phyloP scores from a whole-genome alignment of 2,113 vertebrate genomes.

The Lasiurus cinereus region DNA sequence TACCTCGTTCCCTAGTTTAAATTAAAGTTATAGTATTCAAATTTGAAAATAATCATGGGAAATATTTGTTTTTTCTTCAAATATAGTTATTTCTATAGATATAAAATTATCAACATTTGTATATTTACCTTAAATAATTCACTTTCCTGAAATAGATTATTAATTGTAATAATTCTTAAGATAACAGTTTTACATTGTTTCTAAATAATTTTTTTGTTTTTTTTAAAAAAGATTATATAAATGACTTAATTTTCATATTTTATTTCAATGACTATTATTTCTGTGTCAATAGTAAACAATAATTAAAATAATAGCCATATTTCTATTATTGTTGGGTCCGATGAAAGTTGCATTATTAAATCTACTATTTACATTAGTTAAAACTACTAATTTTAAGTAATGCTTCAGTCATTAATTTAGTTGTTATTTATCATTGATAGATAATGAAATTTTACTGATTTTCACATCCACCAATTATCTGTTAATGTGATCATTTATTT shows the following conservation, averaged over 20 bases:
- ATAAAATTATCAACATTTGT: not conserved
- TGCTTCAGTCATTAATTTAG: not conserved
- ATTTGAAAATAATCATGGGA: not conserved
- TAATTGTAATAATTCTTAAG: not conserved
- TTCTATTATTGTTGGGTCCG: not conserved
- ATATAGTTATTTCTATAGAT: not conserved
- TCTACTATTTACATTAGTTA: not conserved
- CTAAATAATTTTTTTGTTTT: not conserved
- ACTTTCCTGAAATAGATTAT: not conserved
- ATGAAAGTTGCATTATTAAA: not conserved
- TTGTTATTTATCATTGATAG: not conserved
- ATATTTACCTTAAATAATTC: conserved; percentile 7
- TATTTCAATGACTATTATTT: not conserved
- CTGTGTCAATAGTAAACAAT: not conserved
- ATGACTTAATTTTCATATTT: not conserved
- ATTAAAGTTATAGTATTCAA: not conserved
- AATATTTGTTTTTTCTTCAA: not conserved
- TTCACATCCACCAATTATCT: not conserved
- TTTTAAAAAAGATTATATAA: not conserved
- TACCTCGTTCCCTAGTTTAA: not conserved
- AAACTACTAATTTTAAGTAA: not conserved
- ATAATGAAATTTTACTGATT: not conserved
- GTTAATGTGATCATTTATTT: not conserved
- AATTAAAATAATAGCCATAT: not conserved
- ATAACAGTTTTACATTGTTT: not conserved